Conservation (phyloP, 2,113 vertebrate genomes). For the Beaufortia kweichowensis region DNA sequence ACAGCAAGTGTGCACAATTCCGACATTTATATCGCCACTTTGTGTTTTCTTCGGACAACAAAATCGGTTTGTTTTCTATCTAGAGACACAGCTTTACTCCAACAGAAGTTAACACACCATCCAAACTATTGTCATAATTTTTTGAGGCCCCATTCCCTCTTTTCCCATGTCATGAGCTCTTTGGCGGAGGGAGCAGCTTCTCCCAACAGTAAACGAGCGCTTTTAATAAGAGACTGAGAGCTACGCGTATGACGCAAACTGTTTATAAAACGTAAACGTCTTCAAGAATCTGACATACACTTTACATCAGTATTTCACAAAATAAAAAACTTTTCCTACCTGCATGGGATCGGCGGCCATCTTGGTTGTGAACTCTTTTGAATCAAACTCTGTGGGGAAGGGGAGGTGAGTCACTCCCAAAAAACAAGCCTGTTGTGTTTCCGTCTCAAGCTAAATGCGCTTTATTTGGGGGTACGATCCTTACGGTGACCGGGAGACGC, state of each 20-base stretch:
- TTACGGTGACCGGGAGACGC: slow-evolving; percentile 60
- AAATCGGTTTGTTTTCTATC: neutral
- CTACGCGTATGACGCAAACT: neutral
- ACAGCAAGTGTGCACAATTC: slow-evolving; percentile 7
- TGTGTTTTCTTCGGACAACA: neutral
- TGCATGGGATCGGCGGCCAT: slow-evolving; percentile 83
- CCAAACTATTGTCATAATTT: slow-evolving; percentile 60
- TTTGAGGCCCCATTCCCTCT: slow-evolving; percentile 74
- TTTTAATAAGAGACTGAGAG: neutral
- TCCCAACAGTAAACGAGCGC: slow-evolving; percentile 13
- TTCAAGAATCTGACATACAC: neutral
- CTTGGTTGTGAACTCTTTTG: slow-evolving; percentile 77
- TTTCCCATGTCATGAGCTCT: slow-evolving; percentile 58
- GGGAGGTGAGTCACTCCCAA: slow-evolving; percentile 67
- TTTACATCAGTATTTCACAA: slow-evolving; percentile 3
- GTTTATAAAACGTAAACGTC: neutral
- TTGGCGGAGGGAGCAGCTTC: slow-evolving; percentile 12
- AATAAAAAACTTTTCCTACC: slow-evolving; percentile 79
- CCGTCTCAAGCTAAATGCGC: slow-evolving; percentile 61
- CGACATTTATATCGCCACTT: neutral
- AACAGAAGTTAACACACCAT: neutral
- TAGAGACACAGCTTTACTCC: neutral
- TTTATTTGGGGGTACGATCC: slow-evolving; percentile 55
- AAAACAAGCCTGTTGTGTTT: slow-evolving; percentile 65
- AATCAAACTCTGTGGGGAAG: slow-evolving; percentile 71